Evolutionary conservation across 2,113 vertebrate species (phyloP), one percentile per base, ranked within the genome.

Genomic region (Odontophorus gujanensis): DNA sequence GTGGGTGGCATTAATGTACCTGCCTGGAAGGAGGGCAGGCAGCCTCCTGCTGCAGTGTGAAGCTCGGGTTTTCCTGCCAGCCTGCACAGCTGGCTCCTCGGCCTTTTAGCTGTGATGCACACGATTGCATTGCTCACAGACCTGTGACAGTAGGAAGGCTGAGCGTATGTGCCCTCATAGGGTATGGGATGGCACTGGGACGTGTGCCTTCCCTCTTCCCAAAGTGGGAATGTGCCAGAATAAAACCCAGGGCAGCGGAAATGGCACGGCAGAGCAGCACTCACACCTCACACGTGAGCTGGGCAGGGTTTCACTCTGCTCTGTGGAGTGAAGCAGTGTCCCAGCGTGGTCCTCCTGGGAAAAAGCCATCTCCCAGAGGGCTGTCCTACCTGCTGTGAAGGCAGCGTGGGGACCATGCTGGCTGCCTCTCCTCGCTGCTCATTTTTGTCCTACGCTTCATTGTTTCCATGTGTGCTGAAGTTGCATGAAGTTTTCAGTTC

Each of bases 391-490:
- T 16, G 43, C 24, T 14, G 6, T 20, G 17, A 38, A 19, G 8
- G 4, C 38, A 9, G 48, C 2, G 68, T 5, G 13, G 32, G n/a
- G 66, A 21, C 14, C 15, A 7, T 17, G 66, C 43, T 34, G 21
- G 22, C 66, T 68, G 34, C 68, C 48, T 26, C 53, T 47, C 24
- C 17, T 71, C 48, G 4, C 11, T 17, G 38, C 18, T 63, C 75
- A 5, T 20, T 34, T 28, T 16, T 57, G 21, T 47, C 55, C 89
- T 82, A n/a, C 2, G 4, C 79, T 85, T 96, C 81, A 92, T 96
- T 32, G 5, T 88, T 95, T 95, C 94, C 87, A 93, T 88, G 71
- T 85, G 90, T 79, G 92, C 55, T 73, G 50, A 82, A 89, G 72
- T 83, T 2, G 43, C 78, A 72, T 2, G 1, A 47, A 91, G 87